Conservation (phyloP, 2,888 invertebrate genomes). For the Trachelus stipa region DNA sequence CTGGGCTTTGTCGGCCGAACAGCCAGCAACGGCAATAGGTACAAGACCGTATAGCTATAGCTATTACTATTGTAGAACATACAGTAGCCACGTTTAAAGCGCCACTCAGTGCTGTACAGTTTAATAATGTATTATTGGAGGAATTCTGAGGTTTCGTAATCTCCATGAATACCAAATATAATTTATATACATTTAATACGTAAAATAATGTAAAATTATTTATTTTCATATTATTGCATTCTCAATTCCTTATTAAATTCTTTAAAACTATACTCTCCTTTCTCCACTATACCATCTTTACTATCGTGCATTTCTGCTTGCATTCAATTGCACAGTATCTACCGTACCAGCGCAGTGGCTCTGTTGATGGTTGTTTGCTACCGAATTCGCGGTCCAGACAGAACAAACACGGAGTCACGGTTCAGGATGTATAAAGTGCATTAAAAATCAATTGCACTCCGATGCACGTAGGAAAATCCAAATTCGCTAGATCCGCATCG, state of each 20-base stretch:
- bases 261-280: not conserved
- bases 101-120: not conserved
- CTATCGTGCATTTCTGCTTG: not conserved
- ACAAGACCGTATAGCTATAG: not conserved
- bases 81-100: not conserved
- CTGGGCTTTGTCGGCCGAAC: not conserved
- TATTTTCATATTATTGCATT: too few species aligned
- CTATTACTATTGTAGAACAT: not conserved
- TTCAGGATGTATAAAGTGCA: slow-evolving; percentile 35
- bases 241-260: too few species aligned
- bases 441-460: slow-evolving; percentile 55
- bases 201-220: not conserved
- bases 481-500: not conserved
- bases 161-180: not conserved
- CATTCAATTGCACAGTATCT: not conserved
- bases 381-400: slow-evolving; percentile 48
- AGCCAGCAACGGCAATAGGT: not conserved
- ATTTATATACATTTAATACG: not conserved
- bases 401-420: slow-evolving; percentile 40
- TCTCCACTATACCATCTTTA: not conserved
- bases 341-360: slow-evolving; percentile 3
- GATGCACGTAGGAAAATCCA: slow-evolving; percentile 17
- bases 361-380: slow-evolving; percentile 31
- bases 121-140: not conserved
- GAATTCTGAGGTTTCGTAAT: not conserved